These are phyloP conservation scores for Telenomus remus DNA, from an alignment of 1,140 invertebrate species.

Conservation along the genomic window DNA sequence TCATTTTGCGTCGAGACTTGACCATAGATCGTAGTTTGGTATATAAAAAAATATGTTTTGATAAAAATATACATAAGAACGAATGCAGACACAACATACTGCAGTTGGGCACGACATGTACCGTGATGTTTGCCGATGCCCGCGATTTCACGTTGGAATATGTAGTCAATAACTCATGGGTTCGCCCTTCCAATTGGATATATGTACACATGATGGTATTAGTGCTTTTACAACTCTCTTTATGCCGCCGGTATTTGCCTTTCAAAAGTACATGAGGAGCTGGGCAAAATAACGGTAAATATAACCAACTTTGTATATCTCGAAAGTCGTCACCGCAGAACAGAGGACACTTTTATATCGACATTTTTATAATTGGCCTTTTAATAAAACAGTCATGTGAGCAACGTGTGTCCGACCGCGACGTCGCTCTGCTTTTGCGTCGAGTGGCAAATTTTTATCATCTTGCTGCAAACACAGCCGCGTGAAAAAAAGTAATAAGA, in stretches of 20 bases:
- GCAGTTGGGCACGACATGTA: constrained; percentile 44
- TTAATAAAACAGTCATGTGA: constrained; percentile 40
- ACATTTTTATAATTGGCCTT: constrained; percentile 54
- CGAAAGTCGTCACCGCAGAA: constrained; percentile 12
- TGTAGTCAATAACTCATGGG: constrained; percentile 49
- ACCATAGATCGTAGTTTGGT: constrained; percentile 11
- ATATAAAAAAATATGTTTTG: constrained; percentile 29
- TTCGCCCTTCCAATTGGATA: constrained; percentile 41
- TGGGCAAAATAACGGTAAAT: constrained; percentile 35
- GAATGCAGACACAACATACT: constrained; percentile 23
- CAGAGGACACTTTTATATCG: constrained; percentile 19
- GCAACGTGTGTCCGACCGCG: constrained; percentile 24
- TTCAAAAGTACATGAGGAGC: constrained; percentile 37
- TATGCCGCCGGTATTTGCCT: constrained; percentile 48
- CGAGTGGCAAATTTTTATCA: too few relatives aligned
- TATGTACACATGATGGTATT: constrained; percentile 44
- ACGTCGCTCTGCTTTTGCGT: too few relatives aligned
- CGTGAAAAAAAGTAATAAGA: too few relatives aligned
- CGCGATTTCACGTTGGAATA: constrained; percentile 40
- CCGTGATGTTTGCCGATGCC: constrained; percentile 44
- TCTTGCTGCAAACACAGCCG: too few relatives aligned
- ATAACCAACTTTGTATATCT: constrained; percentile 40
- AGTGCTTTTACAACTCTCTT: constrained; percentile 55
- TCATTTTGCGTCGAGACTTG: constrained; percentile 10
- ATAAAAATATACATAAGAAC: too few relatives aligned